A percentile compares a stretch with the other conserved stretches of the same genome.
phyloP scores from a whole-genome alignment of 2,888 invertebrate genomes.

The Dioctria rufipes region DNA sequence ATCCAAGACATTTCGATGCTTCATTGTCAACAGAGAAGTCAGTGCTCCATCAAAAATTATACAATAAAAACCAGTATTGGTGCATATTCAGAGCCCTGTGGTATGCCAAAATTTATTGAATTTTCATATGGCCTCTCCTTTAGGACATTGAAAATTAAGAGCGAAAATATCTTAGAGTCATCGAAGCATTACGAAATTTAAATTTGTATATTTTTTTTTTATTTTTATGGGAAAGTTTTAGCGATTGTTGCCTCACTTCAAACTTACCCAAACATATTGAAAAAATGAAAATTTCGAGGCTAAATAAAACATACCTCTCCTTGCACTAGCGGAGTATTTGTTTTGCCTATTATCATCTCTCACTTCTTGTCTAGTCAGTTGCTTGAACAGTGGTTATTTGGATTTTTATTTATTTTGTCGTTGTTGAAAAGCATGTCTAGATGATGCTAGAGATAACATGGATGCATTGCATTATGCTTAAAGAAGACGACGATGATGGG shows the following conservation, averaged over 20 bases:
- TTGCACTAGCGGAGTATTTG: slow-evolving; percentile 22
- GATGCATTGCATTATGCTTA: slow-evolving; percentile 18
- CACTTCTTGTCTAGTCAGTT: neutral
- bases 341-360: slow-evolving; percentile 44
- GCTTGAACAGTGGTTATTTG: slow-evolving; percentile 2
- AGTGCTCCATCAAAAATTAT: no score
- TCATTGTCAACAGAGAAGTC: no score
- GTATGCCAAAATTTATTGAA: no score
- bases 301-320: slow-evolving; percentile 37
- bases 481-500: slow-evolving; percentile 31
- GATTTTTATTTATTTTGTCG: neutral
- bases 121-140: no score
- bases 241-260: neutral
- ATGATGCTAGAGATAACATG: slow-evolving; percentile 11
- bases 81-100: no score
- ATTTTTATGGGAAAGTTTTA: neutral
- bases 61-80: no score
- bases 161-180: slow-evolving; percentile 11
- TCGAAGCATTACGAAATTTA: slow-evolving; percentile 30
- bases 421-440: neutral
- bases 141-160: slow-evolving; percentile 3
- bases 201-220: neutral
- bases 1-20: no score
- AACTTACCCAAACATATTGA: neutral
- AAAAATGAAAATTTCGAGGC: slow-evolving; percentile 27